A percentile compares a stretch with the other conserved stretches of the same genome.
phyloP scores from a whole-genome alignment of 2,888 invertebrate genomes.

The Caenorhabditis wallacei region DNA sequence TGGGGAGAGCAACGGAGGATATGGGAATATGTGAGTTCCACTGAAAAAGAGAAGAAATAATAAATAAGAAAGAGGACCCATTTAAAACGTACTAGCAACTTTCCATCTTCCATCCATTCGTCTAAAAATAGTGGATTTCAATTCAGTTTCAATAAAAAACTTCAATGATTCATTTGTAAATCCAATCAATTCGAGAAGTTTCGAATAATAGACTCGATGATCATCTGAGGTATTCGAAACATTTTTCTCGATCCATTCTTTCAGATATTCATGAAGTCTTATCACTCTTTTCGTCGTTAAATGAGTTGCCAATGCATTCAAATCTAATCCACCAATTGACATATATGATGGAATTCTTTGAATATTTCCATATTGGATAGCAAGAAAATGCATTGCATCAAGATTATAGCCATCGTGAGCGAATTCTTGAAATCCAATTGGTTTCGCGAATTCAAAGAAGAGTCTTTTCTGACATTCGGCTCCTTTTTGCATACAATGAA shows the following conservation, averaged over 20 bases:
- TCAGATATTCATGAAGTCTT: conserved; percentile 33
- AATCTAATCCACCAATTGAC: conserved; percentile 39
- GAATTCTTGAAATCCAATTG: conserved; percentile 39
- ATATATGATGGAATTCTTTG: conserved; percentile 33
- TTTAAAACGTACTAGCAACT: conserved; percentile 14
- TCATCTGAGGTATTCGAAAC: background rate
- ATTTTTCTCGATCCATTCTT: conserved; percentile 27
- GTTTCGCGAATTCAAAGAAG: conserved; percentile 48
- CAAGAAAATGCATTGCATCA: conserved; percentile 42
- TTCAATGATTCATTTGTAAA: conserved; percentile 2
- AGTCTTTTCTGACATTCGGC: conserved; percentile 62
- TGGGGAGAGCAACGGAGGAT: conserved; percentile 39
- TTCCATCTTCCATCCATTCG: conserved; percentile 13
- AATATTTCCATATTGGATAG: conserved; percentile 38
- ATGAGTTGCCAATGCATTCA: conserved; percentile 48
- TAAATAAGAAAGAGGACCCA: background rate
- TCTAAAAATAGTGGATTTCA: background rate
- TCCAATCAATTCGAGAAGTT: conserved; percentile 17
- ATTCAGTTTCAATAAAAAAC: conserved; percentile 5
- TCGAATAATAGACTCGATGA: conserved; percentile 24
- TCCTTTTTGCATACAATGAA: conserved; percentile 55
- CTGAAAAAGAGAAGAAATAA: conserved; percentile 11
- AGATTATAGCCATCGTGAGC: background rate
- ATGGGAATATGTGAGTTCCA: conserved; percentile 40
- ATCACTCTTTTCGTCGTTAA: conserved; percentile 12